These are phyloP conservation scores for Tragulus kanchil DNA, from an alignment of 2,113 vertebrate species.

Conservation along the genomic window DNA sequence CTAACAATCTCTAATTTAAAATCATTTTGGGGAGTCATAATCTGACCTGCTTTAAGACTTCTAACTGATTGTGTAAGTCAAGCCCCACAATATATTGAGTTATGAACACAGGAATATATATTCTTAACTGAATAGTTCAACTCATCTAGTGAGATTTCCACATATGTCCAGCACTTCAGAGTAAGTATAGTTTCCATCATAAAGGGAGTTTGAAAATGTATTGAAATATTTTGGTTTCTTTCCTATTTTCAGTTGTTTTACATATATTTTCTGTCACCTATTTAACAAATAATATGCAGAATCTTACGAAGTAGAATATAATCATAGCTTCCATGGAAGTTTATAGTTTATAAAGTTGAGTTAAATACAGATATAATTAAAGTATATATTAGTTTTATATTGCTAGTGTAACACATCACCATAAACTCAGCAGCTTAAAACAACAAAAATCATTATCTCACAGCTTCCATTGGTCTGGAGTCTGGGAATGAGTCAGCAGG, in stretches of 20 bases:
- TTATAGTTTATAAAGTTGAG: neutral
- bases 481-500: neutral
- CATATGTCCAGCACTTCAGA: neutral
- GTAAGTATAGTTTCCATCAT: neutral
- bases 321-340: neutral
- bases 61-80: neutral
- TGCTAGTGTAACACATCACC: neutral
- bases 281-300: neutral
- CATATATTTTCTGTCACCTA: neutral
- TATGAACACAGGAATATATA: neutral
- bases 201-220: neutral
- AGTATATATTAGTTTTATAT: neutral
- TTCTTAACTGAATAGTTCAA: neutral
- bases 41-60: neutral
- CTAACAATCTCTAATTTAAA: conserved; percentile 3
- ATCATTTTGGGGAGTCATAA: neutral
- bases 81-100: neutral
- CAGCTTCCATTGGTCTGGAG: neutral
- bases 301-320: neutral
- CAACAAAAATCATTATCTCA: neutral
- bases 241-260: neutral
- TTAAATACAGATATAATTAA: neutral
- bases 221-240: neutral
- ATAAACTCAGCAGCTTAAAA: neutral
- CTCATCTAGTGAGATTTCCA: neutral